Percentiles rank a stretch among this genome's conserved stretches.
Evolutionary conservation across 2,888 invertebrate genomes (phyloP).

Genomic region (Xestia sexstrigata): DNA sequence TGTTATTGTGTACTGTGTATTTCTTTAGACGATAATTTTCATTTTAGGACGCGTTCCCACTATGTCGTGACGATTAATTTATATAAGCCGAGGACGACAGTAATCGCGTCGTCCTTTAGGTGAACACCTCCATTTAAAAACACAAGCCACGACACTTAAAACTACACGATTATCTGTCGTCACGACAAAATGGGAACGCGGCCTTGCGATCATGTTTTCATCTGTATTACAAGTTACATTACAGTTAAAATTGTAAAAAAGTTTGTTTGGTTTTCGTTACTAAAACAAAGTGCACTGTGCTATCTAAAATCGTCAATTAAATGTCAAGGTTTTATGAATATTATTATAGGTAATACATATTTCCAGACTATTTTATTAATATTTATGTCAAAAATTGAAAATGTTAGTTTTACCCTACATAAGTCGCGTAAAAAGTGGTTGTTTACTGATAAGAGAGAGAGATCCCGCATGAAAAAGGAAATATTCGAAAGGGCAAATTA

Average conservation of each 20-base stretch:
- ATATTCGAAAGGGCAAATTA: neutral
- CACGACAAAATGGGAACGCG: too few relatives aligned
- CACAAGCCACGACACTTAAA: too few relatives aligned
- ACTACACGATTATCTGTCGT: too few relatives aligned
- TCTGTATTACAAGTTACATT: slow-evolving; percentile 16
- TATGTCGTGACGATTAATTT: too few relatives aligned
- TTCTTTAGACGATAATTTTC: slow-evolving; percentile 46
- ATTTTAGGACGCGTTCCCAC: neutral
- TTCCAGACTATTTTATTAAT: neutral
- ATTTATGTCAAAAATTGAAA: neutral
- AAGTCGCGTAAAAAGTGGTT: neutral
- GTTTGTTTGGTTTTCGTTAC: neutral
- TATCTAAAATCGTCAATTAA: slow-evolving; percentile 49
- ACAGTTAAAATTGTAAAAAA: neutral
- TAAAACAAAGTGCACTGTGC: slow-evolving; percentile 9
- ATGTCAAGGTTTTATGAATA: slow-evolving; percentile 26
- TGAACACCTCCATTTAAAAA: too few relatives aligned
- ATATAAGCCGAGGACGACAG: too few relatives aligned
- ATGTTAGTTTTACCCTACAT: neutral
- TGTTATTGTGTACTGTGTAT: slow-evolving; percentile 51
- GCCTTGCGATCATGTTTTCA: slow-evolving; percentile 13
- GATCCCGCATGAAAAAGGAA: neutral
- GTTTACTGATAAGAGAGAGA: neutral
- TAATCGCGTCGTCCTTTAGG: too few relatives aligned
- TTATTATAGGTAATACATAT: slow-evolving; percentile 3